Percentiles rank a stretch among this genome's conserved stretches.
Conservation (phyloP, 1,140 invertebrate species). For the Stenopsyche tienmushanensis region DNA sequence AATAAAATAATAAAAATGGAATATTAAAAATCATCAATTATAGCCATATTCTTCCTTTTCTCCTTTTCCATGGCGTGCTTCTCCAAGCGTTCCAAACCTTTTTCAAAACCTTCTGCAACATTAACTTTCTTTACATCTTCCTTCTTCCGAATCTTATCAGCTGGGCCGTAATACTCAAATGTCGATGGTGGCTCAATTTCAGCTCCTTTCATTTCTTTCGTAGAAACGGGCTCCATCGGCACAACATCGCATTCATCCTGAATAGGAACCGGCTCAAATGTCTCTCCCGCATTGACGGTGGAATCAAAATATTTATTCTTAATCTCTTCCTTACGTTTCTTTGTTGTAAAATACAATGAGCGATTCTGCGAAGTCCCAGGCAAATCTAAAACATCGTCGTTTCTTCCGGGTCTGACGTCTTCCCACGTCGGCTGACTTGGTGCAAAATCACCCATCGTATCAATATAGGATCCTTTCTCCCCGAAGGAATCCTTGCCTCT, state of each 20-base stretch:
- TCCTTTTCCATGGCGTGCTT: slow-evolving; percentile 59
- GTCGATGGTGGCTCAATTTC: slow-evolving; percentile 66
- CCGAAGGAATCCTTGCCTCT: slow-evolving; percentile 44
- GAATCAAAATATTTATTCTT: slow-evolving; percentile 35
- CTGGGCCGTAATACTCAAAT: slow-evolving; percentile 64
- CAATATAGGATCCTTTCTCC: slow-evolving; percentile 44
- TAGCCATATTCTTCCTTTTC: slow-evolving; percentile 32
- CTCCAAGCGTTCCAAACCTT: slow-evolving; percentile 68
- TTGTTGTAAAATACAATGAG: slow-evolving; percentile 45
- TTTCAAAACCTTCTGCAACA: slow-evolving; percentile 64
- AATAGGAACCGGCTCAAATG: slow-evolving; percentile 49
- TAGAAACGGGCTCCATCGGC: slow-evolving; percentile 39
- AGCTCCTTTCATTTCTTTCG: slow-evolving; percentile 46
- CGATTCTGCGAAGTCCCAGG: slow-evolving; percentile 17
- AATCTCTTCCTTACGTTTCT: slow-evolving; percentile 36
- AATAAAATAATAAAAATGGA: too few species aligned
- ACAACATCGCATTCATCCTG: slow-evolving; percentile 46
- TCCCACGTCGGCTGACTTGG: slow-evolving; percentile 18
- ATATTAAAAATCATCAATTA: slow-evolving; percentile 28
- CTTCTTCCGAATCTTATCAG: slow-evolving; percentile 46
- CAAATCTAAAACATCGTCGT: slow-evolving; percentile 1
- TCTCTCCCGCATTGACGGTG: slow-evolving; percentile 33
- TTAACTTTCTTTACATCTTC: slow-evolving; percentile 48
- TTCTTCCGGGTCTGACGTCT: slow-evolving; percentile 47
- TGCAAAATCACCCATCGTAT: slow-evolving; percentile 28